Percentiles rank a stretch among this genome's conserved stretches.
phyloP scores from a whole-genome alignment of 1,140 invertebrate species.

The Belonocnema kinseyi region DNA sequence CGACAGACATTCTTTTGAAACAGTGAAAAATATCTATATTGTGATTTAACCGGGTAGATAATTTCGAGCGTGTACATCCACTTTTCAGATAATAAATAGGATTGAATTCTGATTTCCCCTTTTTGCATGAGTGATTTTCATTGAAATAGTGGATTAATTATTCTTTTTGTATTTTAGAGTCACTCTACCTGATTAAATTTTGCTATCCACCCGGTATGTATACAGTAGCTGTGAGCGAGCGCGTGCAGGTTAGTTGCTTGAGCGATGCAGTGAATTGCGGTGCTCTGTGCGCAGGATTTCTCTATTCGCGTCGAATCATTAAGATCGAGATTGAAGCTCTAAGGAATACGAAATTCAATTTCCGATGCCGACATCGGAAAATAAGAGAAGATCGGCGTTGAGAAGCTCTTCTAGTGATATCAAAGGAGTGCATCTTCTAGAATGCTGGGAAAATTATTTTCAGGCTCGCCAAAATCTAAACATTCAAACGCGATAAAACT shows the following conservation, averaged over 20 bases:
- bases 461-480: constrained; percentile 13
- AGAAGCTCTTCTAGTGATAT: constrained; percentile 4
- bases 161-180: not conserved
- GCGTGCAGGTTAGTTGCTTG: constrained; percentile 72
- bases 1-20: too few species aligned
- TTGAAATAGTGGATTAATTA: not conserved
- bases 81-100: too few species aligned
- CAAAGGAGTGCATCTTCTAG: constrained; percentile 23
- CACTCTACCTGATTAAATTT: constrained; percentile 40
- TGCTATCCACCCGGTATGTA: constrained; percentile 45
- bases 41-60: too few species aligned
- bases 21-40: too few species aligned
- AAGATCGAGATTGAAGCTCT: constrained; percentile 25
- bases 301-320: constrained; percentile 47
- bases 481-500: constrained; percentile 29
- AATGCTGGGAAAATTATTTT: constrained; percentile 21
- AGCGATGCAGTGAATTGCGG: constrained; percentile 72
- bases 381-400: constrained; percentile 25
- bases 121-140: not conserved
- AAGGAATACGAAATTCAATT: constrained; percentile 31
- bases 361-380: constrained; percentile 27
- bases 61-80: too few species aligned
- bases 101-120: too few species aligned
- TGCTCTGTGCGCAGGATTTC: constrained; percentile 66
- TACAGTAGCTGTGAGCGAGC: constrained; percentile 68